Base-by-base conservation (phyloP, 2,797 vertebrate species). In the Myiotriccus ornatus region DNA sequence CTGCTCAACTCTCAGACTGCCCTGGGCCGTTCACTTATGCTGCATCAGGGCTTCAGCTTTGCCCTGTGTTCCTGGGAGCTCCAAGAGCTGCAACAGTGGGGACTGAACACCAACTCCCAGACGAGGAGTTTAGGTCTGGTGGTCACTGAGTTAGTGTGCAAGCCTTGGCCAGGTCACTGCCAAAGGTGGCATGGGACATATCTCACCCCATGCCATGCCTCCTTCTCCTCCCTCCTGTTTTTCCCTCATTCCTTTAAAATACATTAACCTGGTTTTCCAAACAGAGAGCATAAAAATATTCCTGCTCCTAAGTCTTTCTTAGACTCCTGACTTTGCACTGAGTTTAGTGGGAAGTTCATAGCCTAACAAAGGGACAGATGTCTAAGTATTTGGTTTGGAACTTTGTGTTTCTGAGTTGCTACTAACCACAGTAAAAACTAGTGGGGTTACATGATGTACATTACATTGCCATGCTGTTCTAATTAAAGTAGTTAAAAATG, bases 401-500 rank as follows among this genome's bases (percentile, higher is more conserved):
- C 15, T 55, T 91, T 10, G 8, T 44, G 6, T 47, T 28, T 69
- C 15, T 53, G 35, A 67, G 12, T 87, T 84, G 28, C 35, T 47
- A 56, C 21, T 22, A 73, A 53, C 5, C 37, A 69, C n/a, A 60
- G 37, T 80, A 95, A 89, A 88, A 87, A 69, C 69, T 63, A 43
- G 14, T 37, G 39, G 0, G 1, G 41, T 85, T 88, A 37, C 4
- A 12, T 1, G 5, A 50, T 65, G 21, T 69, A 59, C 1, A 1
- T 85, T 93, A 39, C 16, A 71, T 63, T n/a, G 59, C 21, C 34
- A 35, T 56, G 52, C 35, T 82, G 32, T 67, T 91, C 35, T 47
- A 7, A 3, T 87, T 92, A 84, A 77, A 78, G 49, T 94, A 89
- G 83, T 96, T 90, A 69, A 94, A 95, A 94, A 21, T 90, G 84